Evolutionary conservation across 2,888 invertebrate species (phyloP).

Genomic region (Mongoloraphidia duomilia): DNA sequence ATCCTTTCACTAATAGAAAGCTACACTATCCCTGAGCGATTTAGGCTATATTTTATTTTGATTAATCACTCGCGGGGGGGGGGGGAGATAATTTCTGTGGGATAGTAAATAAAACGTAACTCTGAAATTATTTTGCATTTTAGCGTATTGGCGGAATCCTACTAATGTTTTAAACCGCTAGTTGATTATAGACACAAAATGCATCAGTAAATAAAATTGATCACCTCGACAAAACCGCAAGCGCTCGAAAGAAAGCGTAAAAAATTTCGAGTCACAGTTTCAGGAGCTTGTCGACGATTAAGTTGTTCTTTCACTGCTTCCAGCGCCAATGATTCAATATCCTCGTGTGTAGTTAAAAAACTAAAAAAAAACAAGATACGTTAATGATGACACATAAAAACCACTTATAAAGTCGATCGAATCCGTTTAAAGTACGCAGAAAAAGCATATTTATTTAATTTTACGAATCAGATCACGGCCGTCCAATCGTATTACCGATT

Average conservation of each 20-base stretch:
- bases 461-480: neutral
- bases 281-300: slow-evolving; percentile 68
- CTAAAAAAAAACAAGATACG: slow-evolving; percentile 20
- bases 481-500: neutral
- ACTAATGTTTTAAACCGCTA: neutral
- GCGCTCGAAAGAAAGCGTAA: slow-evolving; percentile 71
- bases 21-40: no score
- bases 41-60: no score
- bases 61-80: no score
- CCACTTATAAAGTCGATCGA: neutral
- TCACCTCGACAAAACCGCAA: slow-evolving; percentile 70
- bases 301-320: slow-evolving; percentile 82
- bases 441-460: neutral
- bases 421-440: neutral
- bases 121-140: neutral
- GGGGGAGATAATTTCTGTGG: no score
- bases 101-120: no score
- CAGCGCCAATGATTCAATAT: slow-evolving; percentile 65
- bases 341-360: slow-evolving; percentile 45
- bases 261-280: slow-evolving; percentile 78
- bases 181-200: slow-evolving; percentile 14
- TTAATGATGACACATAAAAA: neutral
- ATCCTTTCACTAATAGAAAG: no score
- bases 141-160: no score
- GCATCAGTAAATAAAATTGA: neutral